Base-by-base conservation (phyloP, 2,888 invertebrate species). In the Drosophila rubida region DNA sequence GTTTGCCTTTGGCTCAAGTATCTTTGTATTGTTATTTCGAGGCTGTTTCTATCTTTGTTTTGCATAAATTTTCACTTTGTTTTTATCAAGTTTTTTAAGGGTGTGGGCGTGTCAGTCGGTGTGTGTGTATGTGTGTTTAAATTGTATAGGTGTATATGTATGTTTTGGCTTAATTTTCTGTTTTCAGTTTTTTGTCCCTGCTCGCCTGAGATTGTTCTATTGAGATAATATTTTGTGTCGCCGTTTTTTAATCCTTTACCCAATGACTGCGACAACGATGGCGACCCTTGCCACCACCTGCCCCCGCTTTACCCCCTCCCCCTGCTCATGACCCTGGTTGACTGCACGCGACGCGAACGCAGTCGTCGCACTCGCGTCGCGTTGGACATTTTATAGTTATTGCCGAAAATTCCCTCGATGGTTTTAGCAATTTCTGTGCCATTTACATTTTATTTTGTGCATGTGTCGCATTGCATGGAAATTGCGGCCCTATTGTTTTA, bases 21-120 rank as follows among this genome's bases (percentile, higher is more conserved):
- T 59, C 48, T 58, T 50, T 81, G 57, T 50, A 58, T 77, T 79
- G 58, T 72, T 66, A 39, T 14, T 27, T 48, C 46, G 39, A 48
- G 42, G 46, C 48, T 11, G 51, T 75, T 69, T 65, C 69, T 78
- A 80, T 85, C 83, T 71, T 54, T 73, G 68, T 73, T 85, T 83
- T 85, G 85, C 85, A 85, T 87, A 86, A 79, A 87, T 87, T 85
- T 83, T 81, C 83, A 82, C 76, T 87, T 78, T 70, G 74, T 80
- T 84, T 84, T 82, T 85, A 85, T 81, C 79, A 79, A 63, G 55
- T 44, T 46, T 61, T 74, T 62, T 60, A 44, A 64, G 32, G 30
- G 54, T 46, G 51, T 55, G 13, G 60, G 45, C 61, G 57, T 45
- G 22, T 62, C 30, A 66, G 48, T 49, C 42, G 63, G 63, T 62